Evolutionary conservation across 2,797 vertebrate genomes (phyloP).

Genomic region (Esox masquinongy): DNA sequence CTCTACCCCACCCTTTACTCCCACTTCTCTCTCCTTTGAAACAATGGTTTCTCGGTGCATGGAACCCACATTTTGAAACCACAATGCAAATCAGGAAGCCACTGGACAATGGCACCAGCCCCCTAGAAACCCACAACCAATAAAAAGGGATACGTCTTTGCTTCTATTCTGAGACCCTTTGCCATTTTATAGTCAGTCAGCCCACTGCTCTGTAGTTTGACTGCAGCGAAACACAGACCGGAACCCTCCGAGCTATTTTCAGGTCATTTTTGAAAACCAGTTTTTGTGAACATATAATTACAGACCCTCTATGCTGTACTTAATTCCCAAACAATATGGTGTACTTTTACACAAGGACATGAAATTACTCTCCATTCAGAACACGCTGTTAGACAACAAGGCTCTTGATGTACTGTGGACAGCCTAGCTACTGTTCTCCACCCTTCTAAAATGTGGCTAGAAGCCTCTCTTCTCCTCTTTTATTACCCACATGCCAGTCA

Average conservation of each 20-base stretch:
- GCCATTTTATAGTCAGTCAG: constrained; percentile 74
- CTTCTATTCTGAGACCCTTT: constrained; percentile 72
- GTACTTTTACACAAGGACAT: constrained; percentile 76
- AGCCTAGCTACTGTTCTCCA: constrained; percentile 47
- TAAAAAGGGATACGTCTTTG: constrained; percentile 67
- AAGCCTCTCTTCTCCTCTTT: constrained; percentile 37
- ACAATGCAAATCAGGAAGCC: constrained; percentile 68
- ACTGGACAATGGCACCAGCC: constrained; percentile 66
- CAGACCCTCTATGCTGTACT: constrained; percentile 74
- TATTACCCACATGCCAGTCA: constrained; percentile 24
- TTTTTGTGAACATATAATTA: constrained; percentile 82
- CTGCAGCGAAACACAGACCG: constrained; percentile 66
- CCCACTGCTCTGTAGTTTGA: constrained; percentile 63
- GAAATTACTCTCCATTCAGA: constrained; percentile 73
- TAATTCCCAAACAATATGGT: constrained; percentile 85
- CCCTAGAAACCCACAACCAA: constrained; percentile 67
- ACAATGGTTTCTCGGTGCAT: constrained; percentile 52
- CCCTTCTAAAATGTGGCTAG: constrained; percentile 52
- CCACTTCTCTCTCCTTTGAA: constrained; percentile 15
- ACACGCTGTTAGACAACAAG: constrained; percentile 61
- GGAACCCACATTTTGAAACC: constrained; percentile 54
- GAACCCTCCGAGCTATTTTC: constrained; percentile 78
- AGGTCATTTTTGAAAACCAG: constrained; percentile 74
- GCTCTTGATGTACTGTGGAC: constrained; percentile 57
- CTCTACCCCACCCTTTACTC: constrained; percentile 11